Percentiles rank a stretch among this genome's conserved stretches.
phyloP scores from a whole-genome alignment of 2,113 vertebrate species.

The Callochromis pleurospilus region DNA sequence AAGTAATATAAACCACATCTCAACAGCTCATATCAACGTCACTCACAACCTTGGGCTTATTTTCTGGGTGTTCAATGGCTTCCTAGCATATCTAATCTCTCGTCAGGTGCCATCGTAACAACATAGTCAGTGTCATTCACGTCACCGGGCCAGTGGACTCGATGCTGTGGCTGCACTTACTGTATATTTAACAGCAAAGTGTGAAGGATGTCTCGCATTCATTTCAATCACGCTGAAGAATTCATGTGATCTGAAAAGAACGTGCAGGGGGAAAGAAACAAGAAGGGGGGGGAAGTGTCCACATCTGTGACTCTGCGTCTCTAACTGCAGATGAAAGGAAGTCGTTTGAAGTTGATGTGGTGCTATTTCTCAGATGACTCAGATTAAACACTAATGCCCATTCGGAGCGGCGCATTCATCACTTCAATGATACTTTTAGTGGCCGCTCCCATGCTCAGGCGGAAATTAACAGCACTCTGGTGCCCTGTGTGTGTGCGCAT shows the following conservation, averaged over 20 bases:
- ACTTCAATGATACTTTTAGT: conserved; percentile 63
- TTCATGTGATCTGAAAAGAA: not conserved
- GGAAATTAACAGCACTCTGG: conserved; percentile 63
- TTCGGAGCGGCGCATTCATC: conserved; percentile 53
- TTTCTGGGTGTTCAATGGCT: not conserved
- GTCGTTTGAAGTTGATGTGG: conserved; percentile 53
- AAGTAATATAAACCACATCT: not conserved
- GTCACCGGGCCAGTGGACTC: not conserved
- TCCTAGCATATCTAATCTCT: not conserved
- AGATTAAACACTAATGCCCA: conserved; percentile 63
- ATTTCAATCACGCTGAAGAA: not conserved
- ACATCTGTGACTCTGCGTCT: conserved; percentile 35
- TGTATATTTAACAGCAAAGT: not conserved
- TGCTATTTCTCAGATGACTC: conserved; percentile 61
- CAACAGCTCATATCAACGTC: not conserved
- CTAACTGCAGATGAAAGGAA: conserved; percentile 52
- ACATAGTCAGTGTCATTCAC: not conserved
- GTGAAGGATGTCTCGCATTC: not conserved
- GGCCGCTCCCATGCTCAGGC: conserved; percentile 41
- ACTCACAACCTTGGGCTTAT: not conserved
- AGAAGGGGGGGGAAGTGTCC: not conserved
- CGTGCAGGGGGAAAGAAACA: not conserved
- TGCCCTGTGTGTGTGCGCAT: not conserved
- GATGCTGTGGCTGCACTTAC: not conserved
- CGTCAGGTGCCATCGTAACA: rapidly evolving